phyloP scores from a whole-genome alignment of 2,888 invertebrate genomes.

The Leucania comma region DNA sequence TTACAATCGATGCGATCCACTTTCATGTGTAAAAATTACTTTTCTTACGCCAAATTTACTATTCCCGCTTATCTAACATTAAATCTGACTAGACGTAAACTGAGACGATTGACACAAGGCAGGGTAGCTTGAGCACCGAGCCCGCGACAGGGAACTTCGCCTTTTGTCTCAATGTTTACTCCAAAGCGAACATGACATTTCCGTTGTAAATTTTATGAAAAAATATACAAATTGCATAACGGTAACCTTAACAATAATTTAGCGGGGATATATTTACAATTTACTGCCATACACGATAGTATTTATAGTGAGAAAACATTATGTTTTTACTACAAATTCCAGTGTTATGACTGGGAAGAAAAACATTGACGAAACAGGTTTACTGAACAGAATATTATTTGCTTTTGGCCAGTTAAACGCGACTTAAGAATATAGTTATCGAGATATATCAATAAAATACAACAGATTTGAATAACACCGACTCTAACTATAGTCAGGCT shows the following conservation, averaged over 20 bases:
- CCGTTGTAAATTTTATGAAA: slow-evolving; percentile 80
- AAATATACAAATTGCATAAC: slow-evolving; percentile 87
- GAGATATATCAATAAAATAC: slow-evolving; percentile 52
- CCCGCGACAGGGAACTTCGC: slow-evolving; percentile 9
- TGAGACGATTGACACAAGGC: slow-evolving; percentile 63
- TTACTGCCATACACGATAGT: slow-evolving; percentile 55
- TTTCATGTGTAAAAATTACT: slow-evolving; percentile 70
- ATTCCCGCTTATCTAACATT: slow-evolving; percentile 78
- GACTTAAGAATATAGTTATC: slow-evolving; percentile 45
- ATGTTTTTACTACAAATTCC: slow-evolving; percentile 59
- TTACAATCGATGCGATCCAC: slow-evolving; percentile 69
- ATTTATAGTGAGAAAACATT: slow-evolving; percentile 56
- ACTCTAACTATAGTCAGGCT: slow-evolving; percentile 5
- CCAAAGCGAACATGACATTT: slow-evolving; percentile 74
- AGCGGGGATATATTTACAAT: slow-evolving; percentile 84
- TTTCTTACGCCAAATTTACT: slow-evolving; percentile 73
- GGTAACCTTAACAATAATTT: slow-evolving; percentile 80
- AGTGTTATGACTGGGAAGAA: slow-evolving; percentile 35
- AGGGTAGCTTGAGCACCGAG: background rate
- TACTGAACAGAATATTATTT: slow-evolving; percentile 9
- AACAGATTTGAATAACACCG: slow-evolving; percentile 35
- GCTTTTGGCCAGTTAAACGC: slow-evolving; percentile 62
- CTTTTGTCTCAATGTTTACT: slow-evolving; percentile 79
- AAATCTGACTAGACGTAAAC: slow-evolving; percentile 87
- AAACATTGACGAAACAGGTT: slow-evolving; percentile 34